phyloP scores from a whole-genome alignment of 2,888 invertebrate genomes.

The Lepidochitona cinerea region DNA sequence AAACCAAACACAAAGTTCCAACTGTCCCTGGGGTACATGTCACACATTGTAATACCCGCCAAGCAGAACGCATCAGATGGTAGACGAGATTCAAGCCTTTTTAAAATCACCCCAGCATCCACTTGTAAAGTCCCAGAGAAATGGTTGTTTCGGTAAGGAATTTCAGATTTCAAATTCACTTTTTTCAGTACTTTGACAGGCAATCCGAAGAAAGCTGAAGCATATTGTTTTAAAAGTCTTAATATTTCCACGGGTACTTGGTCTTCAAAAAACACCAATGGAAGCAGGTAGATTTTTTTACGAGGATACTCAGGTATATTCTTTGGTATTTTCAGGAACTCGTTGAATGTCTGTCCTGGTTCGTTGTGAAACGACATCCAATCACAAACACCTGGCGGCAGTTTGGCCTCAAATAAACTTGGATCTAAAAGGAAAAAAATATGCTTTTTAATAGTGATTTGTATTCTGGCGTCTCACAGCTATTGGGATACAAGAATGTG shows the following conservation, averaged over 20 bases:
- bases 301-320: conserved; percentile 9
- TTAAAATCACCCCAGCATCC: conserved; percentile 34
- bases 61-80: conserved; percentile 45
- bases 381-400: conserved; percentile 31
- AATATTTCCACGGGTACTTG: conserved; percentile 33
- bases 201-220: conserved; percentile 41
- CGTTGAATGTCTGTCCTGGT: conserved; percentile 36
- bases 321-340: conserved; percentile 21
- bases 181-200: conserved; percentile 28
- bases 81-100: conserved; percentile 23
- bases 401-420: conserved; percentile 31
- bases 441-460: no score
- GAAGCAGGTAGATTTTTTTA: conserved; percentile 35
- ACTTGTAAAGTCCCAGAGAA: conserved; percentile 35
- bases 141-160: conserved; percentile 32
- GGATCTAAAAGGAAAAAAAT: no score
- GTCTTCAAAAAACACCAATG: conserved; percentile 37
- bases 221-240: conserved; percentile 30
- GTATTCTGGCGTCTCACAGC: no score
- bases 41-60: conserved; percentile 49
- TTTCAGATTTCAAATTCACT: conserved; percentile 28
- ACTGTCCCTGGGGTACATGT: conserved; percentile 41
- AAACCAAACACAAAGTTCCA: conserved; percentile 56
- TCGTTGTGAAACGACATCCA: conserved; percentile 44
- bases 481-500: no score